Conservation (phyloP, 1,140 invertebrate genomes). For the Physella acuta region DNA sequence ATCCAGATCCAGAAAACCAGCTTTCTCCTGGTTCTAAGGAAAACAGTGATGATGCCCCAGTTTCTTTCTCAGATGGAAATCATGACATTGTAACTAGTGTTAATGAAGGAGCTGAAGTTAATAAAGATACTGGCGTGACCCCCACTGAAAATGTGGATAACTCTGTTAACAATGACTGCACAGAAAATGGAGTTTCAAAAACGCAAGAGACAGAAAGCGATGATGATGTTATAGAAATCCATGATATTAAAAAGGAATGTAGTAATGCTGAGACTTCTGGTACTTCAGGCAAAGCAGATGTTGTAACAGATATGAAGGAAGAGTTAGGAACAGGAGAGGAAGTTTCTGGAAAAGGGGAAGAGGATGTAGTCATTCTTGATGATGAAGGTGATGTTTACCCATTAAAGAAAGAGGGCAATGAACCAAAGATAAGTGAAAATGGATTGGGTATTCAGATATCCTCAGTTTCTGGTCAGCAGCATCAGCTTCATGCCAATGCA, state of each 20-base stretch:
- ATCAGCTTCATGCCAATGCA: constrained; percentile 26
- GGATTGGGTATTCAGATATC: constrained; percentile 40
- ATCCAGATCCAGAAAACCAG: too few species aligned
- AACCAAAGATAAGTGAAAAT: constrained; percentile 12
- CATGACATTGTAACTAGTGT: background rate
- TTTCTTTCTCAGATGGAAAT: background rate
- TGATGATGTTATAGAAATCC: constrained; percentile 14
- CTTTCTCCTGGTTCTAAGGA: too few species aligned
- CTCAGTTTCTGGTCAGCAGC: constrained; percentile 34
- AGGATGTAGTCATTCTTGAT: constrained; percentile 30
- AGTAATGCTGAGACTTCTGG: constrained; percentile 1
- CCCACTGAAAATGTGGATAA: too few species aligned
- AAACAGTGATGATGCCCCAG: background rate
- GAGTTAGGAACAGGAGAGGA: constrained; percentile 2
- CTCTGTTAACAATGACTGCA: too few species aligned
- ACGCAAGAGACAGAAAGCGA: constrained; percentile 6
- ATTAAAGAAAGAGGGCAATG: constrained; percentile 20
- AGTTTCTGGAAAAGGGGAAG: constrained; percentile 51
- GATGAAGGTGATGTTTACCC: constrained; percentile 30
- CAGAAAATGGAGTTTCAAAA: constrained; percentile 5
- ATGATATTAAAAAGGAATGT: constrained; percentile 2
- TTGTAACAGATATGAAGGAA: constrained; percentile 15
- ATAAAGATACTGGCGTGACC: constrained; percentile 2
- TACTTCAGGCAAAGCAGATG: too few species aligned
- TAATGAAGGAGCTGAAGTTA: background rate